Percentiles rank a stretch among this genome's conserved stretches.
phyloP scores from a whole-genome alignment of 2,888 invertebrate species.

The Scelioninae gen. 2 region DNA sequence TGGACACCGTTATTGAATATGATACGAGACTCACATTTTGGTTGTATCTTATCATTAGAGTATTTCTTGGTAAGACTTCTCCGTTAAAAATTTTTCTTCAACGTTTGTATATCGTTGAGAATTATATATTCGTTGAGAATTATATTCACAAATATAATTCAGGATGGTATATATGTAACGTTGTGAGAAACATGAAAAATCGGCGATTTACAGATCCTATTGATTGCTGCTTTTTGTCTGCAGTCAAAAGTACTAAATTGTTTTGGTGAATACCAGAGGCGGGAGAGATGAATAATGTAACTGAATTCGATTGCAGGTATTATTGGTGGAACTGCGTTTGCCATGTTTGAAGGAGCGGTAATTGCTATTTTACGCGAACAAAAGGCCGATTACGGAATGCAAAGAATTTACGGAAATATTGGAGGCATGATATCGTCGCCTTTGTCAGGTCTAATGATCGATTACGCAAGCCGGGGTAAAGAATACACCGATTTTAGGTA shows the following conservation, averaged over 20 bases:
- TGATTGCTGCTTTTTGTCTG: too few species aligned
- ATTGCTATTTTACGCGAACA: slow-evolving; percentile 85
- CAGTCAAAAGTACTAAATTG: too few species aligned
- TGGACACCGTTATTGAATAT: slow-evolving; percentile 78
- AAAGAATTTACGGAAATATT: slow-evolving; percentile 84
- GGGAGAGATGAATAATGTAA: slow-evolving; percentile 19
- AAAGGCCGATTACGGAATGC: slow-evolving; percentile 86
- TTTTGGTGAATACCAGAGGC: too few species aligned
- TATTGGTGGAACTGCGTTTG: slow-evolving; percentile 85
- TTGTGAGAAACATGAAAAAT: too few species aligned
- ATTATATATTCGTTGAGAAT: too few species aligned
- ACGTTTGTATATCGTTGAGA: too few species aligned
- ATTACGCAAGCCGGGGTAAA: slow-evolving; percentile 83
- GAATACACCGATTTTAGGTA: slow-evolving; percentile 86
- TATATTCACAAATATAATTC: too few species aligned
- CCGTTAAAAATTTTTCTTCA: not conserved
- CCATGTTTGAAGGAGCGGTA: slow-evolving; percentile 88
- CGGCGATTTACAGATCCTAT: too few species aligned
- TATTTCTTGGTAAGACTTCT: slow-evolving; percentile 71
- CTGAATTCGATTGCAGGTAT: slow-evolving; percentile 77
- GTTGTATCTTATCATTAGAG: slow-evolving; percentile 81
- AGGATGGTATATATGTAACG: too few species aligned
- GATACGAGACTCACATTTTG: slow-evolving; percentile 84
- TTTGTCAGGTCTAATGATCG: slow-evolving; percentile 84
- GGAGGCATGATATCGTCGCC: slow-evolving; percentile 89